A percentile compares a stretch with the other conserved stretches of the same genome.
Conservation (phyloP, 2,888 invertebrate species). For the Hirtodrosophila confusa region DNA sequence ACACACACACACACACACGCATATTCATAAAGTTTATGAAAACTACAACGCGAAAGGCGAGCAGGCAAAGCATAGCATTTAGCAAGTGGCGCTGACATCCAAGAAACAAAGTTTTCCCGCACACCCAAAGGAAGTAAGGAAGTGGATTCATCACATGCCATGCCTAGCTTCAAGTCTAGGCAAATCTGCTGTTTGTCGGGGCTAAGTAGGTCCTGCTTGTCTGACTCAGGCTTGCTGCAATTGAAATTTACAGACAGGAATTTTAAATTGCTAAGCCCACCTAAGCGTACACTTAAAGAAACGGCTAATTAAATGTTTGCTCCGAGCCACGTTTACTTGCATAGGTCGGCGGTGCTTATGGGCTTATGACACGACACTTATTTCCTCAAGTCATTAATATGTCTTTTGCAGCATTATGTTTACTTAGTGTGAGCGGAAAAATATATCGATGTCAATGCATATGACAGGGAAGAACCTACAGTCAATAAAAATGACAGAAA, state of each 20-base stretch:
- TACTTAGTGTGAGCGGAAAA: no score
- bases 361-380: no score
- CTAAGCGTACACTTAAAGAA: slow-evolving; percentile 17
- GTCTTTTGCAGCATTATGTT: not conserved
- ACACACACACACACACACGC: slow-evolving; percentile 18
- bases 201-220: slow-evolving; percentile 12
- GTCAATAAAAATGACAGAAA: no score
- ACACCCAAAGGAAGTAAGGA: slow-evolving; percentile 42
- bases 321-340: slow-evolving; percentile 1
- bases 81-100: slow-evolving; percentile 64
- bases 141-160: slow-evolving; percentile 49
- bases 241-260: slow-evolving; percentile 67
- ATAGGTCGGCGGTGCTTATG: not conserved
- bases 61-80: slow-evolving; percentile 57
- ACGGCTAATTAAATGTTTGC: slow-evolving; percentile 36
- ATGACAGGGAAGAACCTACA: no score
- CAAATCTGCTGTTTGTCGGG: slow-evolving; percentile 5
- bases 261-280: slow-evolving; percentile 61
- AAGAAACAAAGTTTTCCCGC: slow-evolving; percentile 48
- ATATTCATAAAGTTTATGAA: slow-evolving; percentile 62
- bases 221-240: slow-evolving; percentile 31
- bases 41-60: slow-evolving; percentile 45
- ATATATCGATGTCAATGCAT: no score
- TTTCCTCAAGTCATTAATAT: not conserved
- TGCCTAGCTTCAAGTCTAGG: slow-evolving; percentile 26